These are phyloP conservation scores for Nyctereutes procyonoides DNA, from an alignment of 2,113 vertebrate species.

Conservation along the genomic window DNA sequence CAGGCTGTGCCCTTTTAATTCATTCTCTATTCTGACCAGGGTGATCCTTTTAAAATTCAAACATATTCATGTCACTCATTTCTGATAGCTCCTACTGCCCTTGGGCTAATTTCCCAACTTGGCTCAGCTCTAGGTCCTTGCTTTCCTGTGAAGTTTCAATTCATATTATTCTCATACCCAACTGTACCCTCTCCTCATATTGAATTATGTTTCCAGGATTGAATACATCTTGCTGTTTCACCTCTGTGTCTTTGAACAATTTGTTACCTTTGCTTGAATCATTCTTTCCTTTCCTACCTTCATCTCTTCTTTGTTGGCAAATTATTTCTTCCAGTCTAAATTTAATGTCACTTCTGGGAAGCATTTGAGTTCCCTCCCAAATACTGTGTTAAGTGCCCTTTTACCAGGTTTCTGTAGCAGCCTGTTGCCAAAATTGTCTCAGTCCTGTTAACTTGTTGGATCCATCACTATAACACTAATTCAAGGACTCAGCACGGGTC, in stretches of 20 bases:
- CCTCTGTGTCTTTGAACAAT: neutral
- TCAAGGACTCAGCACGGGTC: neutral
- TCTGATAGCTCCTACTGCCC: neutral
- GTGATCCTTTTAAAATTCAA: constrained; percentile 31
- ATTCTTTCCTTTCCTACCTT: neutral
- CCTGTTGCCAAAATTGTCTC: neutral
- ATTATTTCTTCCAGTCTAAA: neutral
- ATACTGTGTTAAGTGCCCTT: neutral
- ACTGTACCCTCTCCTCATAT: neutral
- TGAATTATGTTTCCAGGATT: neutral
- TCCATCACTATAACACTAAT: neutral
- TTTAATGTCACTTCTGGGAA: neutral
- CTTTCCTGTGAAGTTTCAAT: neutral
- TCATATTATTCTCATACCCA: neutral
- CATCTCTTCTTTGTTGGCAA: neutral
- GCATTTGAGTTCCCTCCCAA: neutral
- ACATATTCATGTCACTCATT: neutral
- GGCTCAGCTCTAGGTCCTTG: neutral
- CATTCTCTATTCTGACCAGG: neutral
- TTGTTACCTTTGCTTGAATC: neutral
- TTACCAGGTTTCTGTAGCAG: neutral
- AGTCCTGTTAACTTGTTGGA: neutral
- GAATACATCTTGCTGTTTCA: neutral
- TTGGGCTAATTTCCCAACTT: neutral
- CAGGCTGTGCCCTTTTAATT: neutral